A percentile compares a stretch with the other conserved stretches of the same genome.
phyloP scores from a whole-genome alignment of 2,888 invertebrate species.

The Acholoe squamosa region DNA sequence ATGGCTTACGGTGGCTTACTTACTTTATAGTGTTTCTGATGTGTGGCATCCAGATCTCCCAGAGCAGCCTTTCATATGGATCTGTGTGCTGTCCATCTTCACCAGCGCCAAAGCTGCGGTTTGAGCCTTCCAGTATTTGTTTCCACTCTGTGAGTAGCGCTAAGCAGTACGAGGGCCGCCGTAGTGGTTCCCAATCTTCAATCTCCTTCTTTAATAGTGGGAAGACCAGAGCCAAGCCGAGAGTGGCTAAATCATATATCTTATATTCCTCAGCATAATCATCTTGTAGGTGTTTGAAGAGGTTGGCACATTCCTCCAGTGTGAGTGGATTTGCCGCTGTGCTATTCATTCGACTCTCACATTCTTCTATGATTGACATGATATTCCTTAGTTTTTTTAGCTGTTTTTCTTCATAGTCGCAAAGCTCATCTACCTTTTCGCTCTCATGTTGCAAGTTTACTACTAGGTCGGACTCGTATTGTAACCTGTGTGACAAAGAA shows the following conservation, averaged over 20 bases:
- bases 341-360: constrained; percentile 74
- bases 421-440: constrained; percentile 87
- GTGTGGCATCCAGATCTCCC: constrained; percentile 95
- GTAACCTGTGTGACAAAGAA: constrained; percentile 82
- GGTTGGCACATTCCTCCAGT: constrained; percentile 77
- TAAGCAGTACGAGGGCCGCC: constrained; percentile 82
- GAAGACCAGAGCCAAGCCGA: constrained; percentile 92
- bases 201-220: constrained; percentile 90
- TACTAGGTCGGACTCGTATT: constrained; percentile 91
- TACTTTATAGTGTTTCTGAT: constrained; percentile 84
- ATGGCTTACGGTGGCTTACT: no score
- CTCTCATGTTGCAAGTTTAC: constrained; percentile 92
- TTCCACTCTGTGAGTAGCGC: constrained; percentile 83
- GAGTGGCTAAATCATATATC: constrained; percentile 91
- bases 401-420: constrained; percentile 89
- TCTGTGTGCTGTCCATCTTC: constrained; percentile 76
- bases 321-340: constrained; percentile 84
- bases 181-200: constrained; percentile 90
- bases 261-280: constrained; percentile 86
- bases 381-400: constrained; percentile 89
- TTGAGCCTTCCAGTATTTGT: constrained; percentile 81
- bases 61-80: constrained; percentile 92
- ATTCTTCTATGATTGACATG: constrained; percentile 84
- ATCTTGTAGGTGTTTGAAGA: constrained; percentile 78
- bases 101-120: constrained; percentile 65